Conservation (phyloP, 53 echinoderm and acorn worm species). For the Apostichopus leukothele region DNA sequence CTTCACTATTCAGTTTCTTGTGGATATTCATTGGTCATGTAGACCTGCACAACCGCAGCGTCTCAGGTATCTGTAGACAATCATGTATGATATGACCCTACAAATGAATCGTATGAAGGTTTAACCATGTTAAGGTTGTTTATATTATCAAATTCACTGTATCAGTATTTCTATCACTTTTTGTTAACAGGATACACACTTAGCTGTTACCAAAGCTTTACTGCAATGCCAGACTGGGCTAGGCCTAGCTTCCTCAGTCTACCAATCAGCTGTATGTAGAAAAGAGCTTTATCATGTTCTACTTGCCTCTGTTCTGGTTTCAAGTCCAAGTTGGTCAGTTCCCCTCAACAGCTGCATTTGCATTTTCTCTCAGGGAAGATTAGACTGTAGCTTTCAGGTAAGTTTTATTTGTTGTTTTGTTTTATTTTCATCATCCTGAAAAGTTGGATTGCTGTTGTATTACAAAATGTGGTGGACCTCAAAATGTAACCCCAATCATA, state of each 20-base stretch:
- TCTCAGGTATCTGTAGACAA: no score
- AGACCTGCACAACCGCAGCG: no score
- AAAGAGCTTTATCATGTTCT: conserved; percentile 71
- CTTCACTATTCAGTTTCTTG: no score
- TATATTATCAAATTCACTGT: neutral
- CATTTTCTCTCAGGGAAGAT: conserved; percentile 75
- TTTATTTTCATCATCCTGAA: no score
- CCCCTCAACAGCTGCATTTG: conserved; percentile 67
- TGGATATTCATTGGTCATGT: no score
- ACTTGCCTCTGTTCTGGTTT: conserved; percentile 66
- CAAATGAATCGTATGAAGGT: no score
- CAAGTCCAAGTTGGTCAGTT: conserved; percentile 84
- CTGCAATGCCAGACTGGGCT: conserved; percentile 24
- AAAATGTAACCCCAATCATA: no score
- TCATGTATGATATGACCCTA: no score
- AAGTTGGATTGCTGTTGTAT: no score
- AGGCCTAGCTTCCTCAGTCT: conserved; percentile 50
- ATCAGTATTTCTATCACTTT: neutral
- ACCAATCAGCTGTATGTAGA: conserved; percentile 59
- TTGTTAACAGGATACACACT: neutral
- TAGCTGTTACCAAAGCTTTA: neutral
- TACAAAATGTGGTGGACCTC: no score
- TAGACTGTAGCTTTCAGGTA: conserved; percentile 66
- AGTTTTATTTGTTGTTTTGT: neutral
- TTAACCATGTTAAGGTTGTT: neutral